Base-by-base conservation (phyloP, 1,140 invertebrate genomes). In the Homarus americanus region DNA sequence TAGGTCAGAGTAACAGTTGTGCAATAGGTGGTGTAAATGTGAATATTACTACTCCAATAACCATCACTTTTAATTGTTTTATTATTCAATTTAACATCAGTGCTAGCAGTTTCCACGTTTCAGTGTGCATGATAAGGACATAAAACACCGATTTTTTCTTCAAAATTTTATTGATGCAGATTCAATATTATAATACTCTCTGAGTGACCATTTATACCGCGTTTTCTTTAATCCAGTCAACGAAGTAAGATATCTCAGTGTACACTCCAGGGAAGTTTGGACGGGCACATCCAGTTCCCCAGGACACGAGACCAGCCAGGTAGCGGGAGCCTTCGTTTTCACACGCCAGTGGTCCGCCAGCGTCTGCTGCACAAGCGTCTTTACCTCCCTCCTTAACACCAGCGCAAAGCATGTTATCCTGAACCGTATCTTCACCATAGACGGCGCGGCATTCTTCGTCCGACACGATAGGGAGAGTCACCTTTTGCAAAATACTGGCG, bases 271-370 rank as follows among this genome's bases (percentile, higher is more conserved):
- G 94, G 58, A 92, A 93, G 28, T 93, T 93, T 20, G 93, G 93
- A 90, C 93, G 93, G 2, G 94, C 94, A 93, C 95, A 95, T 1
- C 94, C 95, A 0, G 93, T 92, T 12, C 94, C 95, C 91, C 94
- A 95, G 36, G 94, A 95, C 38, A 94, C 94, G 41, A 95, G 93
- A 17, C 94, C 94, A 78, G 95, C 94, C 3, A 96, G 92, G 44
- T 94, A 94, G 89, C 69, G 78, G 28, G 92, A 93, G 24, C 93
- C 94, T 82, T 88, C 93, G 87, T 92, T 91, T 28, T 24, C 41
- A 91, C 95, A 93, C 73, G 96, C 95, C n/a, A 97, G 91, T 1
- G 96, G 96, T 0, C 96, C 96, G 1, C 96, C 96, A 5, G 96
- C 96, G 93, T 97, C 96, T 38, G 94, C 94, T 93, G 94, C 86